Conservation (phyloP, 1,140 invertebrate species). For the Trypoxylus dichotomus region DNA sequence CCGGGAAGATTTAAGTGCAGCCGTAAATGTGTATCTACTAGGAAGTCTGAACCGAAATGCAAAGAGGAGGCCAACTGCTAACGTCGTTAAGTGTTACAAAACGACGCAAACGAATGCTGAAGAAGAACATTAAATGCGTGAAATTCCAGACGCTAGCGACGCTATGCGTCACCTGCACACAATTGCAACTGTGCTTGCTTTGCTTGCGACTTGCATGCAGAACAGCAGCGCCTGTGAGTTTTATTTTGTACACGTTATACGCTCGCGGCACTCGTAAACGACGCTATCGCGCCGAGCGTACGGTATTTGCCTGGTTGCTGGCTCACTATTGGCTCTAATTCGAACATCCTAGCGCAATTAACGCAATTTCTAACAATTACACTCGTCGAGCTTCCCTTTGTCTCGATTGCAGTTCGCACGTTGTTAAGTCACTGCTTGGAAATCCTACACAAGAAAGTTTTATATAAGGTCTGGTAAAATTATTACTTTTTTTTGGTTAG, state of each 20-base stretch:
- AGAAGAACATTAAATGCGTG: neutral
- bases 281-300: neutral
- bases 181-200: neutral
- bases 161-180: neutral
- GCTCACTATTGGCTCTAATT: slow-evolving; percentile 2
- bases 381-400: neutral
- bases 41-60: neutral
- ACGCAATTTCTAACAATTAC: slow-evolving; percentile 3
- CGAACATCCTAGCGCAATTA: slow-evolving; percentile 2
- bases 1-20: neutral
- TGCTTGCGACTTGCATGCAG: neutral
- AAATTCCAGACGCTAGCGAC: neutral
- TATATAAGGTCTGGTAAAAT: neutral
- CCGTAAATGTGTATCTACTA: neutral
- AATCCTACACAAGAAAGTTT: neutral
- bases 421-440: neutral
- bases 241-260: neutral
- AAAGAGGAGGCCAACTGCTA: neutral
- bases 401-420: neutral
- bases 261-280: neutral
- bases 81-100: neutral
- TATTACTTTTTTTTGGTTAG: too few species aligned
- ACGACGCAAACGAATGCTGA: neutral
- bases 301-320: neutral
- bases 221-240: neutral